Percentiles rank a stretch among this genome's conserved stretches.
Evolutionary conservation across 2,888 invertebrate species (phyloP).

Genomic region (Gibbula magus): DNA sequence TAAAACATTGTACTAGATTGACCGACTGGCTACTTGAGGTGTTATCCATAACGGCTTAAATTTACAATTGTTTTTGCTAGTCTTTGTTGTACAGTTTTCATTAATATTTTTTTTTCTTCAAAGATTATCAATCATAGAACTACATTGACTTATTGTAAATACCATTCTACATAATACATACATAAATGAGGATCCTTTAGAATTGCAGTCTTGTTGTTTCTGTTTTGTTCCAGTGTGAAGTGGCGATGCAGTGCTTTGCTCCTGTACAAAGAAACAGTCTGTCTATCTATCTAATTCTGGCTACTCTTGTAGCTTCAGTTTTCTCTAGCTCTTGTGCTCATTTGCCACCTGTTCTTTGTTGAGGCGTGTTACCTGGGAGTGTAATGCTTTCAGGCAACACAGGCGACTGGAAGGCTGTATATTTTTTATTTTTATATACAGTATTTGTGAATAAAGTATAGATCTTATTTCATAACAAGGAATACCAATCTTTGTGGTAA

Average conservation of each 20-base stretch:
- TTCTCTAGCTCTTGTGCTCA: background rate
- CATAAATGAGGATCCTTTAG: conserved; percentile 24
- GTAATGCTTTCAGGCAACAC: background rate
- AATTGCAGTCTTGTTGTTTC: conserved; percentile 20
- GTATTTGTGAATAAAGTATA: conserved; percentile 56
- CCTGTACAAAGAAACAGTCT: background rate
- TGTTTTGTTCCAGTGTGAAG: background rate
- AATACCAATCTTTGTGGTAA: conserved; percentile 8
- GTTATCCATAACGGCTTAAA: background rate
- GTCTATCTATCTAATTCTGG: too few relatives aligned
- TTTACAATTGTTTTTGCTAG: conserved; percentile 20
- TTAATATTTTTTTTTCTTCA: conserved; percentile 2
- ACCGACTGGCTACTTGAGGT: background rate
- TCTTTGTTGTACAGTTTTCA: conserved; percentile 25
- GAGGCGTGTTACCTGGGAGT: background rate
- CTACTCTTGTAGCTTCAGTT: too few relatives aligned
- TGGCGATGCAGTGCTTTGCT: background rate
- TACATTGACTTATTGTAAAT: conserved; percentile 21
- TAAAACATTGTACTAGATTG: background rate
- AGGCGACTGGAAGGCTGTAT: conserved; percentile 44
- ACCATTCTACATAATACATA: conserved; percentile 24
- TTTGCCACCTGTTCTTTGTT: background rate
- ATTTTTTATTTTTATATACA: conserved; percentile 61
- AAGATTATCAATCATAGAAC: conserved; percentile 18
- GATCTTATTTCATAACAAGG: conserved; percentile 39